phyloP scores from a whole-genome alignment of 2,888 invertebrate genomes.

The Lottia gigantea region DNA sequence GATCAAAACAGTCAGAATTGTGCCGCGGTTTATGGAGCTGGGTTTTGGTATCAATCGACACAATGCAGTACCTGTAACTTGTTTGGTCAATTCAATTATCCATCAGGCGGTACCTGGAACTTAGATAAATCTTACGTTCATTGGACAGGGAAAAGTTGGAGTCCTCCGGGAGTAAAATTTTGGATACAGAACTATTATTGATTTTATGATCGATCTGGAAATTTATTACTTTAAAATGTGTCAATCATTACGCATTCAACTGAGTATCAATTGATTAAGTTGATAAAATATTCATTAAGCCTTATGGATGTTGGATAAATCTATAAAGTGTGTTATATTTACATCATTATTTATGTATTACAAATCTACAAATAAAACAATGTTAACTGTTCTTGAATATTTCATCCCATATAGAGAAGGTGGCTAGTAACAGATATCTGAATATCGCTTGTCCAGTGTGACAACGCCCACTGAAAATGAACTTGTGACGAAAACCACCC shows the following conservation, averaged over 20 bases:
- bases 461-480: too few species aligned
- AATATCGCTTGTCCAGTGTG: too few species aligned
- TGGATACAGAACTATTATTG: background rate
- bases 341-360: too few species aligned
- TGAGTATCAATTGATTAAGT: too few species aligned
- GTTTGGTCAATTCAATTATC: background rate
- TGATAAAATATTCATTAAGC: too few species aligned
- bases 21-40: background rate
- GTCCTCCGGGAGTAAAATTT: background rate
- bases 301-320: too few species aligned
- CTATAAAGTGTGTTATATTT: too few species aligned
- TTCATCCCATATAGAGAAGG: too few species aligned
- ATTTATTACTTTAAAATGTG: background rate
- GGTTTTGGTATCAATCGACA: background rate
- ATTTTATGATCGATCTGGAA: background rate
- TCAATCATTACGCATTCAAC: background rate
- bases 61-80: background rate
- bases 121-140: background rate
- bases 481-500: too few species aligned
- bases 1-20: background rate
- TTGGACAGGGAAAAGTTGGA: background rate
- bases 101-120: background rate
- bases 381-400: background rate
- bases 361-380: background rate
- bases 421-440: too few species aligned